Base-by-base conservation (phyloP, 2,888 invertebrate genomes). In the Calliopum simillimum region DNA sequence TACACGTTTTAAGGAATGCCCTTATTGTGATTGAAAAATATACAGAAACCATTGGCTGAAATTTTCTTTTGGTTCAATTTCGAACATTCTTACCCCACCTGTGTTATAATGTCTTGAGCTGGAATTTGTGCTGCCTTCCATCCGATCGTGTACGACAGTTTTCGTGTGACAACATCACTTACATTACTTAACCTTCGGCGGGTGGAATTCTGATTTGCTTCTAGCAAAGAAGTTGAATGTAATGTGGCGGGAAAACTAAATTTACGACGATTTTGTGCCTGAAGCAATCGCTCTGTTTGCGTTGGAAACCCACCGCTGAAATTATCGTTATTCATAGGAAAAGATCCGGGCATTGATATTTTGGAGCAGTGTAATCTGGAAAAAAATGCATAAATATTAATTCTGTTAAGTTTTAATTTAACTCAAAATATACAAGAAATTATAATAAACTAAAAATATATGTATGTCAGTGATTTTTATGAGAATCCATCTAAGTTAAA, bases 101-200 rank as follows among this genome's bases (percentile, higher is more conserved):
- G 87, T 13, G 87, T 86, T 47, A 89, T 88, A 44, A 90, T 88
- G 73, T 89, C 90, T 72, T 89, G 88, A 11, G 88, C 85, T 19
- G 88, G 87, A 69, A 81, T 86, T 79, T 79, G 86, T 71, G 79
- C 88, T 78, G 90, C 90, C 89, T 77, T 92, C 91, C 85, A 90
- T 73, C 90, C 90, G 72, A 94, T 93, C 19, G 94, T 93, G 62
- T 92, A 92, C 2, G 94, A 94, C 51, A 95, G 88, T 69, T 94
- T 92, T n/a, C 94, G 88, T 23, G 93, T 90, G 6, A 95, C 94
- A 14, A 83, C 90, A 79, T 91, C 92, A 75, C 91, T 90, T 51
- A 92, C 92, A 79, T 94, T 94, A 86, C 94, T 94, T 81, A 94
- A 91, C 46, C 94, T 84, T 19, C 89, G 83, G 1, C 89, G 86